Evolutionary conservation across 2,888 invertebrate genomes (phyloP), one percentile per base, ranked within the genome.

Genomic region (Coenonympha arcania): DNA sequence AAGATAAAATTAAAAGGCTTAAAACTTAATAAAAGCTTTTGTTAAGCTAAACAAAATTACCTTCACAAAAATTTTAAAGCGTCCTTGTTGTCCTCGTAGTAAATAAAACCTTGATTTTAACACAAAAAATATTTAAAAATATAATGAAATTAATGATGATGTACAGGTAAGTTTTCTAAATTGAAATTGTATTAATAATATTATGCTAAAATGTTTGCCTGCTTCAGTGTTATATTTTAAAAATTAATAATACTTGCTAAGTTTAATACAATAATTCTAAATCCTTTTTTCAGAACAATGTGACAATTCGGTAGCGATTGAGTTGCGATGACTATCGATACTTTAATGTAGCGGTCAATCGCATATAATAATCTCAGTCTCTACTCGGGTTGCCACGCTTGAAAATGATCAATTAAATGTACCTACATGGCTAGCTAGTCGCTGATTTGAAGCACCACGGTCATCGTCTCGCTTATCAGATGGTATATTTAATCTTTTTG

Each of bases 371-470:
- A 53, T 43, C 53, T 47, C 49, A 51, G 64, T 76, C 84, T 71
- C 83, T 85, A 83, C 81, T 85, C 63, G 73, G 80, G 77, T 69
- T 85, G 85, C 86, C 85, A 76, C 74, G 73, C 56, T 61, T 66
- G 67, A 67, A 71, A 73, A 66, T 60, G 58, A 55, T 36, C 60
- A 64, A 59, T 63, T 73, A 73, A 79, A 76, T 71, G 78, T 85
- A 85, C 79, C 78, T 64, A 85, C 79, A 79, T 64, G 84, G 83
- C 78, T 80, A 71, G 70, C 80, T 77, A 69, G 84, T 75, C 86
- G 85, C 77, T 84, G 85, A 83, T 85, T 83, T 86, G 85, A 83
- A 66, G 73, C 82, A 81, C 83, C 85, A 85, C 85, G 71, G 57
- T 71, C 82, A 79, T 79, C 77, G 62, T 77, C 75, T 77, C 81